Evolutionary conservation across 2,113 vertebrate species (phyloP).

Genomic region (Actinemys pallida): DNA sequence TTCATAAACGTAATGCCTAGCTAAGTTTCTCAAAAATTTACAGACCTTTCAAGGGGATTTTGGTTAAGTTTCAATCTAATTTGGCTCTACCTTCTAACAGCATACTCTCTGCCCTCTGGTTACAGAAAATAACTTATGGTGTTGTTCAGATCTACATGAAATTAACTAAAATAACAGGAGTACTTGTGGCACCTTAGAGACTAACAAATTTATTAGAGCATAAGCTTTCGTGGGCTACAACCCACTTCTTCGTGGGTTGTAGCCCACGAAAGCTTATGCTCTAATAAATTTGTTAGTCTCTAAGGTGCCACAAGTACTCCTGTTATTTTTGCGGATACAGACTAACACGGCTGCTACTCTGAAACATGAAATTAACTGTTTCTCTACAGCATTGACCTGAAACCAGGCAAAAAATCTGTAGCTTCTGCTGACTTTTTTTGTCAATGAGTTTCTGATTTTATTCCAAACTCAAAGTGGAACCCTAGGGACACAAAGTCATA

Average conservation of each 20-base stretch:
- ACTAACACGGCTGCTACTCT: no score
- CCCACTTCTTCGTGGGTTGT: no score
- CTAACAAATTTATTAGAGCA: no score
- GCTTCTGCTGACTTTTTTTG: conserved; percentile 24
- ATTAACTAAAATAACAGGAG: no score
- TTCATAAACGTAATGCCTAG: background rate
- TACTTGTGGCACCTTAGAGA: no score
- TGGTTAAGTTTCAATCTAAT: background rate
- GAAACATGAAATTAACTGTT: conserved; percentile 27
- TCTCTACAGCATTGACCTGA: conserved; percentile 11
- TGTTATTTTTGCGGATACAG: no score
- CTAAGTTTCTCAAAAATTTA: background rate
- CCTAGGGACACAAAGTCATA: background rate
- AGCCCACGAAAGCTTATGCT: no score
- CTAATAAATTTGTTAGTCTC: no score
- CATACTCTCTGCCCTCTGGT: background rate
- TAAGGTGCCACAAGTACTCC: no score
- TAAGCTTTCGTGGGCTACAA: no score
- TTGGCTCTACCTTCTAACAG: background rate
- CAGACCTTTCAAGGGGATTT: background rate
- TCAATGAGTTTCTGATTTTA: conserved; percentile 14
- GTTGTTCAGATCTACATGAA: background rate
- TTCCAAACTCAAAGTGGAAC: conserved; percentile 37
- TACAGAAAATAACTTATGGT: background rate
- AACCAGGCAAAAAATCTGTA: background rate